Percentiles rank a stretch among this genome's conserved stretches.
phyloP scores from a whole-genome alignment of 2,888 invertebrate species.

The Pardosa pseudoannulata region DNA sequence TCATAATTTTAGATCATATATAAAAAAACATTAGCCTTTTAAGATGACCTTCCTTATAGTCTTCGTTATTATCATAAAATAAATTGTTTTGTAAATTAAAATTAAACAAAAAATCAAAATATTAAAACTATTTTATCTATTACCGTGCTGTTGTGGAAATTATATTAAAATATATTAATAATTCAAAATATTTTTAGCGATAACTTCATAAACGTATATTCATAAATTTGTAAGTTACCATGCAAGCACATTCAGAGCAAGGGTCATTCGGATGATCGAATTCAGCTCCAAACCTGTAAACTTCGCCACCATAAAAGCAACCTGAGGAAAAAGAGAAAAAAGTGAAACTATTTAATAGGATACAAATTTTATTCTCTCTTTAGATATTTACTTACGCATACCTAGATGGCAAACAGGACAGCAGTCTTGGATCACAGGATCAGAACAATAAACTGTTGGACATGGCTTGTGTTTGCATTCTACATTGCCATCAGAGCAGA shows the following conservation, averaged over 20 bases:
- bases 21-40: too few species aligned
- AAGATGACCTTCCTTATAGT: too few species aligned
- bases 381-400: not conserved
- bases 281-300: conserved; percentile 57
- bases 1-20: too few species aligned
- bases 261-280: conserved; percentile 59
- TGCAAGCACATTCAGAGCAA: conserved; percentile 68
- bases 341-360: too few species aligned
- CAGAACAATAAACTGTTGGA: conserved; percentile 25
- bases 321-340: conserved; percentile 27
- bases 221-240: conserved; percentile 49
- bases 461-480: conserved; percentile 47
- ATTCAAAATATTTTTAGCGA: too few species aligned
- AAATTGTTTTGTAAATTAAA: too few species aligned
- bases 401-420: conserved; percentile 65
- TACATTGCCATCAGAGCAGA: conserved; percentile 44
- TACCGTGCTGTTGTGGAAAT: too few species aligned
- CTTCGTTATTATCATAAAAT: too few species aligned
- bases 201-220: too few species aligned
- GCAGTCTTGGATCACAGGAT: conserved; percentile 58
- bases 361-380: not conserved
- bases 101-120: too few species aligned
- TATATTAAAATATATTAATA: too few species aligned
- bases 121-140: too few species aligned
- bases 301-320: conserved; percentile 56